Evolutionary conservation across 2,113 vertebrate species (phyloP).

Genomic region (Gopherus flavomarginatus): DNA sequence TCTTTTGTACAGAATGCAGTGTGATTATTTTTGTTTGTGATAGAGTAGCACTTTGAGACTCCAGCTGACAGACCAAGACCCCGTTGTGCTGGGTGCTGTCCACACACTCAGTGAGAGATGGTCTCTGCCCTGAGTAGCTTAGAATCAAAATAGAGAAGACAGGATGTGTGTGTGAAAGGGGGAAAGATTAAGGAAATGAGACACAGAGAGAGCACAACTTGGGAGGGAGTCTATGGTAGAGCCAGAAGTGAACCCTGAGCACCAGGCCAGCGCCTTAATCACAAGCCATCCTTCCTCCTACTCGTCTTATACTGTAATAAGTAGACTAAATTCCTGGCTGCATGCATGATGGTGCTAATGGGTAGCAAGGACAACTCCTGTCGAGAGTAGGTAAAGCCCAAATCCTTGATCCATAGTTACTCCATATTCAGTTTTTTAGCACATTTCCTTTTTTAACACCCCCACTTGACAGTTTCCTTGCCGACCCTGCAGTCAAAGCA

Average conservation of each 20-base stretch:
- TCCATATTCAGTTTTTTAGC: not conserved
- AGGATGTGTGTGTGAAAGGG: not conserved
- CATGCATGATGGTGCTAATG: not conserved
- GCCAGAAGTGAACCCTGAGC: not conserved
- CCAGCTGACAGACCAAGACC: not conserved
- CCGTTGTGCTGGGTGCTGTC: not conserved
- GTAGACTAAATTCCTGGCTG: not conserved
- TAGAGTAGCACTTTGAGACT: not conserved
- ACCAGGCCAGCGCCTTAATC: not conserved
- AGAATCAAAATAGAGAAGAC: not conserved
- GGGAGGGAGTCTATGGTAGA: not conserved
- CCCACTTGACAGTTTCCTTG: not conserved
- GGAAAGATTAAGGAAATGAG: not conserved
- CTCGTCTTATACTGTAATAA: not conserved
- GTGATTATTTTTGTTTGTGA: not conserved
- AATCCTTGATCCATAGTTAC: not conserved
- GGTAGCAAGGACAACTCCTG: not conserved
- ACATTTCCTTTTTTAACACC: not conserved
- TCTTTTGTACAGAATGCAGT: not conserved
- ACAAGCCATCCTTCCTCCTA: not conserved
- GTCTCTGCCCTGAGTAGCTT: not conserved
- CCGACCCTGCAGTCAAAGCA: not conserved
- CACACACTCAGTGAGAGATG: fast-evolving
- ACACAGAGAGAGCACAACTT: not conserved
- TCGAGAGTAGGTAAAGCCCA: not conserved